Evolutionary conservation across 1,140 invertebrate species (phyloP), one percentile per base, ranked within the genome.

Genomic region (Thereuonema tuberculata): DNA sequence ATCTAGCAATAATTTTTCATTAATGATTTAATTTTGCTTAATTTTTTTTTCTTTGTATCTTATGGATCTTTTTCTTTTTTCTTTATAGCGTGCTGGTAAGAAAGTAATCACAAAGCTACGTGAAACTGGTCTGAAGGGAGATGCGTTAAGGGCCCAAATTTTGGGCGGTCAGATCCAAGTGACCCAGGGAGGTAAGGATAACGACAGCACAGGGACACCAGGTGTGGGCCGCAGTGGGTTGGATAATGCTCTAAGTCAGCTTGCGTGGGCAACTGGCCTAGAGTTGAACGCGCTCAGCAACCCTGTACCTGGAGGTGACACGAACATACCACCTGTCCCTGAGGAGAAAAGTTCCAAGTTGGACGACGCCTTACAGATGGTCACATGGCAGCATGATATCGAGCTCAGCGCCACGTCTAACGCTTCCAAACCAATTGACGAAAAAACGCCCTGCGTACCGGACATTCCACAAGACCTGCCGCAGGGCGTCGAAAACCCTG

Each of bases 181-280:
- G 9, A 9, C 37, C 9, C n/a, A n/a, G n/a, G n/a, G n/a, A n/a
- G n/a, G n/a, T n/a, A n/a, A n/a, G n/a, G 48, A 50, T 50, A 20
- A 50, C 21, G 48, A 50, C 21, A 20, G 23, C 9, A 20, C 5
- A 50, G 21, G 5, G 21, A 50, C 48, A 14, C 48, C 48, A 5
- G 48, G 5, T 20, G 48, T 50, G 21, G 48, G 48, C 17, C 48
- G 48, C 5, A 55, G 17, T 26, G 23, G 23, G 9, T 21, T 55
- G 27, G 25, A 29, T 29, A 14, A 55, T 29, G 53, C 53, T 21
- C 14, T 55, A 55, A 55, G 25, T 25, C 53, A 55, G 28, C 53
- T 55, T 5, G 23, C 28, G 5, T 55, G 25, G 53, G 53, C 53
- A 12, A 55, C 53, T 28, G 53, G 53, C 53, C 12, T 55, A 55